phyloP scores from a whole-genome alignment of 2,888 invertebrate species.

The Abscondita cerata region DNA sequence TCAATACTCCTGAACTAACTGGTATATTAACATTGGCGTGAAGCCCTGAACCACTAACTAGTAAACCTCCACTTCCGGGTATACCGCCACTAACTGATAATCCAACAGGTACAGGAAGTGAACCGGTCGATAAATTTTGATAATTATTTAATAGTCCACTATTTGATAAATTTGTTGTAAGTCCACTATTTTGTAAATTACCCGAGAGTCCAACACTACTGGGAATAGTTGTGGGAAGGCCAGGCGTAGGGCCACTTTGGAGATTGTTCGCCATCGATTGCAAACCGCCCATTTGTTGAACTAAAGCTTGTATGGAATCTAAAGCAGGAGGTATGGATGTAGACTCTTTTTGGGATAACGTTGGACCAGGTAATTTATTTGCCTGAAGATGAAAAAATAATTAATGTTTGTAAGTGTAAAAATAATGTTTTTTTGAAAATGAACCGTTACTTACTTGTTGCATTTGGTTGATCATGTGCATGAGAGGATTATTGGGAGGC shows the following conservation, averaged over 20 bases:
- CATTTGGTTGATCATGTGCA: constrained; percentile 65
- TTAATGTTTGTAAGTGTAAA: neutral
- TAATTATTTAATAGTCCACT: constrained; percentile 28
- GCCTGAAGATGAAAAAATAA: constrained; percentile 43
- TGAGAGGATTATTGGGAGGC: constrained; percentile 61
- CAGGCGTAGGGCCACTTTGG: constrained; percentile 19
- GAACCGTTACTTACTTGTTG: constrained; percentile 49
- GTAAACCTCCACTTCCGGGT: constrained; percentile 18
- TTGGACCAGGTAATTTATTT: constrained; percentile 52
- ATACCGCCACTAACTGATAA: constrained; percentile 20
- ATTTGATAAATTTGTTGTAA: constrained; percentile 23
- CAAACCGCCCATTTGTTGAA: constrained; percentile 63
- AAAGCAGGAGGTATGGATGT: constrained; percentile 51
- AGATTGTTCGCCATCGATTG: constrained; percentile 51
- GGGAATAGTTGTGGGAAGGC: constrained; percentile 32
- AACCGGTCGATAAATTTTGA: constrained; percentile 18
- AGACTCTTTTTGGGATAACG: constrained; percentile 50
- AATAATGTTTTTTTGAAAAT: too few species aligned
- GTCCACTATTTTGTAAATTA: constrained; percentile 29
- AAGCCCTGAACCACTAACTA: constrained; percentile 4
- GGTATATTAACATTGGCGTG: constrained; percentile 11
- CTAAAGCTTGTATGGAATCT: constrained; percentile 62
- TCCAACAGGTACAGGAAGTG: constrained; percentile 20
- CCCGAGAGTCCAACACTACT: constrained; percentile 28
- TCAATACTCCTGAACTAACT: constrained; percentile 16